Conservation (phyloP, 2,888 invertebrate genomes). For the Bellardia pandia region DNA sequence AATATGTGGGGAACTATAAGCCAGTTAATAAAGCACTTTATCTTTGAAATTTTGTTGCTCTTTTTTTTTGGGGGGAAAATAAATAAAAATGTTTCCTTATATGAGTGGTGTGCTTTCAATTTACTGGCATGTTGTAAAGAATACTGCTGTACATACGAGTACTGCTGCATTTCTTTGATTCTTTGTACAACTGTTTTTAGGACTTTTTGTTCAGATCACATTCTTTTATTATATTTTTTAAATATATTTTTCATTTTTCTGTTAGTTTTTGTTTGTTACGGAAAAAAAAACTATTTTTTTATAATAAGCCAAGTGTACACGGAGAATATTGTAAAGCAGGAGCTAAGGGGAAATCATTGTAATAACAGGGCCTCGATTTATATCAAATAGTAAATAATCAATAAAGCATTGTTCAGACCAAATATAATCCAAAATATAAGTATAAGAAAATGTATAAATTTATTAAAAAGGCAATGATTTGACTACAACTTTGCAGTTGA, state of each 20-base stretch:
- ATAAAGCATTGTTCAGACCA: too few relatives aligned
- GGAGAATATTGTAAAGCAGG: not conserved
- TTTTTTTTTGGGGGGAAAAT: conserved; percentile 4
- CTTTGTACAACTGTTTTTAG: not conserved
- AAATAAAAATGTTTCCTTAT: conserved; percentile 24
- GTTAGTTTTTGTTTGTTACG: conserved; percentile 34
- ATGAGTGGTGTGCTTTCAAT: conserved; percentile 47
- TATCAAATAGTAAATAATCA: too few relatives aligned
- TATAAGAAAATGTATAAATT: too few relatives aligned
- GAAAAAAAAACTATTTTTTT: conserved; percentile 44
- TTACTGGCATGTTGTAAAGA: not conserved
- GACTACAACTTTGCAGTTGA: too few relatives aligned
- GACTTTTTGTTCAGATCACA: not conserved
- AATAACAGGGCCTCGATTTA: not conserved
- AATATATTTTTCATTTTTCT: conserved; percentile 15
- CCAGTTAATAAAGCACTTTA: conserved; percentile 67
- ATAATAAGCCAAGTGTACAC: conserved; percentile 20
- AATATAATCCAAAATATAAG: too few relatives aligned
- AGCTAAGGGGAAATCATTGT: not conserved
- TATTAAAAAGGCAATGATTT: too few relatives aligned
- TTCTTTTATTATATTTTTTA: conserved; percentile 26
- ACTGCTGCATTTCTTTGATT: not conserved
- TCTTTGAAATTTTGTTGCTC: conserved; percentile 13
- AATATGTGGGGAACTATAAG: not conserved
- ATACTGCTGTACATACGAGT: not conserved